Evolutionary conservation across 2,113 vertebrate species (phyloP).

Genomic region (Chaetorhynchus papuensis): DNA sequence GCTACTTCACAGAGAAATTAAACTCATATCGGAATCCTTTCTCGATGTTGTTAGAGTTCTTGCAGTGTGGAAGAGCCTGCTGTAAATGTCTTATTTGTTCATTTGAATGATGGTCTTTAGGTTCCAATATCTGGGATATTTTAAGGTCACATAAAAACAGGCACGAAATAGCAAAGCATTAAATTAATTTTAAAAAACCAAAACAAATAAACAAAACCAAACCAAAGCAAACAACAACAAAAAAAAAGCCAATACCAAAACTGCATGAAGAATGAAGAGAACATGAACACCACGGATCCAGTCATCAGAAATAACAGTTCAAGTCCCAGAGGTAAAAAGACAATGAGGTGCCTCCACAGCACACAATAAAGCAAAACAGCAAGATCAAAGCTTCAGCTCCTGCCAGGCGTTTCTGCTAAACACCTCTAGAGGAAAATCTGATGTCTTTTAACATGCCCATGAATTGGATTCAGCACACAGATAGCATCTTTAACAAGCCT

Average conservation of each 20-base stretch:
- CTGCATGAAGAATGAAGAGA: not conserved
- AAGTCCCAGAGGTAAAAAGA: not conserved
- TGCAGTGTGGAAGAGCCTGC: not conserved
- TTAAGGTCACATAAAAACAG: not conserved
- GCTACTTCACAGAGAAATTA: not conserved
- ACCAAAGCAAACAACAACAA: not conserved
- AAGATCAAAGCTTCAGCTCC: not conserved
- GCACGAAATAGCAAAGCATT: not conserved
- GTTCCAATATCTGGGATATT: not conserved
- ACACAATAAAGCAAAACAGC: not conserved
- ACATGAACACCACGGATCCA: not conserved
- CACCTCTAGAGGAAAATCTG: not conserved
- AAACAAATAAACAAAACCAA: not conserved
- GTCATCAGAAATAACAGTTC: not conserved
- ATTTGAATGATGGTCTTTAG: not conserved
- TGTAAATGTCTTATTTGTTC: not conserved
- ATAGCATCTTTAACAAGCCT: slow-evolving; percentile 32
- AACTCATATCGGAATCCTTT: not conserved
- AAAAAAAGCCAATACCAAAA: not conserved
- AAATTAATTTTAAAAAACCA: not conserved
- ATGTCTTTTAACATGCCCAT: not conserved
- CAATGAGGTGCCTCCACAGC: not conserved
- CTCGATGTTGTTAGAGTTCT: not conserved
- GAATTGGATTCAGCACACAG: slow-evolving; percentile 22
- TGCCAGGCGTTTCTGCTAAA: not conserved